A percentile compares a stretch with the other conserved stretches of the same genome.
Evolutionary conservation across 2,888 invertebrate genomes (phyloP).

Genomic region (Gerosis bhagava): DNA sequence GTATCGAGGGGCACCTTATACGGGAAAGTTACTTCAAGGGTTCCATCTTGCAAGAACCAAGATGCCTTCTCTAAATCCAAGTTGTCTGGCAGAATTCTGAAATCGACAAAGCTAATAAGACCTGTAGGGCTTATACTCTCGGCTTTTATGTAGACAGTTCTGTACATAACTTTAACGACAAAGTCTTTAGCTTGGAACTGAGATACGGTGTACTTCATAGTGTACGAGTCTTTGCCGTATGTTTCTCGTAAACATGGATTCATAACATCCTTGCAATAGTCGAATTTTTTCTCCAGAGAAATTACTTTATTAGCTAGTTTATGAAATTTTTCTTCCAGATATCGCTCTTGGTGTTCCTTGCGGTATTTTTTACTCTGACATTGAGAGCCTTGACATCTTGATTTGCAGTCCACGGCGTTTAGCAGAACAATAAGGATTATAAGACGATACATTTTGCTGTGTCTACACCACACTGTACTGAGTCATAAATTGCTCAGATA

Average conservation of each 20-base stretch:
- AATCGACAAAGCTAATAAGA: constrained; percentile 1
- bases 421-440: constrained; percentile 10
- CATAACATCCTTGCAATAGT: constrained; percentile 4
- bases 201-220: constrained; percentile 2
- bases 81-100: constrained; percentile 15
- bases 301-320: constrained; percentile 13
- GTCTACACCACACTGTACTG: no score
- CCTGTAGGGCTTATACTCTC: constrained; percentile 11
- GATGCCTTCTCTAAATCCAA: background rate
- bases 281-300: constrained; percentile 9
- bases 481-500: no score
- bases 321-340: constrained; percentile 7
- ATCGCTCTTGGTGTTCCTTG: background rate
- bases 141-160: constrained; percentile 1
- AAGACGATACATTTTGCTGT: constrained; percentile 10
- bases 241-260: constrained; percentile 5
- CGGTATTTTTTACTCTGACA: constrained; percentile 2
- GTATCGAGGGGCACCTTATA: constrained; percentile 5
- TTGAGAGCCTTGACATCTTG: background rate
- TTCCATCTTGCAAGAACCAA: constrained; percentile 1
- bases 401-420: background rate
- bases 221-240: constrained; percentile 1
- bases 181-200: constrained; percentile 7
- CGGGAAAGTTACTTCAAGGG: constrained; percentile 1
- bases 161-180: constrained; percentile 7